These are phyloP conservation scores for Lasioglossum villosulum DNA, from an alignment of 2,888 invertebrate species.

Conservation along the genomic window DNA sequence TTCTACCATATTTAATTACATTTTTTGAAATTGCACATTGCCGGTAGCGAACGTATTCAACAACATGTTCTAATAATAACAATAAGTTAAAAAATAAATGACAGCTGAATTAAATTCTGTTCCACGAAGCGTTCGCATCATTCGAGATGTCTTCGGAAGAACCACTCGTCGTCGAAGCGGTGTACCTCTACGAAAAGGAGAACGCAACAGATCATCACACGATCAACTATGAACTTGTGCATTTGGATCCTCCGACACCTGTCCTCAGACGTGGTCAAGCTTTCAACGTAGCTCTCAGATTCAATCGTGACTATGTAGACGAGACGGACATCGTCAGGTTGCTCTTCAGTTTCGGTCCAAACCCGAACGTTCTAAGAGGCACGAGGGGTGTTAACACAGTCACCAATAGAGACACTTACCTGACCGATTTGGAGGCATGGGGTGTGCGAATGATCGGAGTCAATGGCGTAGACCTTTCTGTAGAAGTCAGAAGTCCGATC, in stretches of 20 bases:
- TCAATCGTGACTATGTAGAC: constrained; percentile 87
- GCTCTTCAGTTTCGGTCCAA: constrained; percentile 88
- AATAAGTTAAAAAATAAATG: background rate
- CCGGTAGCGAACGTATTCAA: no score
- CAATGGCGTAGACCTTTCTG: constrained; percentile 76
- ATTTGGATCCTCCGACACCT: constrained; percentile 88
- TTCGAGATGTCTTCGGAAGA: constrained; percentile 77
- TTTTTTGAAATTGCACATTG: no score
- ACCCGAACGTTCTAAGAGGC: constrained; percentile 86
- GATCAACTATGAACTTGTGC: constrained; percentile 88
- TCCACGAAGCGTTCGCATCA: background rate
- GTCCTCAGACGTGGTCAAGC: constrained; percentile 90
- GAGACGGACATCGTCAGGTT: constrained; percentile 88
- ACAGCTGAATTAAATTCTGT: background rate
- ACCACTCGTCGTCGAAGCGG: constrained; percentile 86
- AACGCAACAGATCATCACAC: constrained; percentile 90
- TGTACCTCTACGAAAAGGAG: constrained; percentile 89
- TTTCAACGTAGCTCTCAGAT: constrained; percentile 89
- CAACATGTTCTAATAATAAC: no score
- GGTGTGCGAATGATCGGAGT: constrained; percentile 82
- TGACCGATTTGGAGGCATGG: constrained; percentile 83
- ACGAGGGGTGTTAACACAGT: constrained; percentile 85
- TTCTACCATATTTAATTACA: no score
- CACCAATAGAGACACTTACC: constrained; percentile 74
- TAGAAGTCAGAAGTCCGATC: constrained; percentile 88